These are phyloP conservation scores for Argyra leucocephala DNA, from an alignment of 2,888 invertebrate genomes.

Conservation along the genomic window DNA sequence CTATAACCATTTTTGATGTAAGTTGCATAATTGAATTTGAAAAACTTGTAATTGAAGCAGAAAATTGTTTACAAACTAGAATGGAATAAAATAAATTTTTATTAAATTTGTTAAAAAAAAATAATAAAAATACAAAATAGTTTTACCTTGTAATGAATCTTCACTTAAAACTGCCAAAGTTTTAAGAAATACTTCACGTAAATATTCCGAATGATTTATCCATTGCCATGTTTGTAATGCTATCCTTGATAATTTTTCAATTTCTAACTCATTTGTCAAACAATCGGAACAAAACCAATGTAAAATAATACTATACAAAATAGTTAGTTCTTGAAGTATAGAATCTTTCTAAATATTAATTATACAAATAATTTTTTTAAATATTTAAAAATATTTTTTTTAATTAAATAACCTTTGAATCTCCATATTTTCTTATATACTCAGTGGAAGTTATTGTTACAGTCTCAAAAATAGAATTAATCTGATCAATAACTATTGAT, in stretches of 20 bases:
- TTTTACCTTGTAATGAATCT: conserved; percentile 30
- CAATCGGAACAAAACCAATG: conserved; percentile 34
- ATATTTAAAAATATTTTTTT: not conserved
- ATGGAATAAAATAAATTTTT: not conserved
- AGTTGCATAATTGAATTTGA: conserved; percentile 36
- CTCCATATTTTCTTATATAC: conserved; percentile 36
- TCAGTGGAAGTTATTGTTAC: conserved; percentile 30
- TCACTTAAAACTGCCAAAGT: conserved; percentile 34
- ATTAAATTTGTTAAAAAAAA: not conserved
- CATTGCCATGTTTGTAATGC: conserved; percentile 38
- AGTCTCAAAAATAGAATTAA: conserved; percentile 33
- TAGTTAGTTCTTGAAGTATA: conserved; percentile 32
- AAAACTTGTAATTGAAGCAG: conserved; percentile 27
- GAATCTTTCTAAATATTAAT: conserved; percentile 25
- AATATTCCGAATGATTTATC: conserved; percentile 33
- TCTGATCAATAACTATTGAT: conserved; percentile 27
- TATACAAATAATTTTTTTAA: conserved; percentile 10
- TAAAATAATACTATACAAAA: conserved; percentile 32
- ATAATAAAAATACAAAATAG: not conserved
- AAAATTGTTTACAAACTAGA: conserved; percentile 35
- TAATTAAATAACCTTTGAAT: conserved; percentile 32
- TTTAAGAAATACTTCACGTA: conserved; percentile 31
- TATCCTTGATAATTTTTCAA: conserved; percentile 26
- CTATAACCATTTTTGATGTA: conserved; percentile 30
- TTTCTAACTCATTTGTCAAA: conserved; percentile 26